A percentile compares a stretch with the other conserved stretches of the same genome.
phyloP scores from a whole-genome alignment of 2,888 invertebrate genomes.

The Tubiluchus corallicola region DNA sequence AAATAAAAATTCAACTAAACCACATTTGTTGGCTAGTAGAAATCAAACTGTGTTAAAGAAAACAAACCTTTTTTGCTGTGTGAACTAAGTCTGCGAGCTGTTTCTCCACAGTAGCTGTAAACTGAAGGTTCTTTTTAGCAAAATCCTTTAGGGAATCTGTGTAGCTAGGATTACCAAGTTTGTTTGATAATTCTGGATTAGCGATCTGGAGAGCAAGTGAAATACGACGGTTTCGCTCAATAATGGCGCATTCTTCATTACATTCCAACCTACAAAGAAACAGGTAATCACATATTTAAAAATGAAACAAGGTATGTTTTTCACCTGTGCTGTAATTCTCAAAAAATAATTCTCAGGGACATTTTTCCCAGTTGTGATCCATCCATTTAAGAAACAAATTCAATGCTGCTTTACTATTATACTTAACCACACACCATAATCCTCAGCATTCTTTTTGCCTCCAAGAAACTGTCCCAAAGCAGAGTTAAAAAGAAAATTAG shows the following conservation, averaged over 20 bases:
- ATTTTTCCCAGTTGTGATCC: too few relatives aligned
- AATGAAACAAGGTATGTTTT: too few relatives aligned
- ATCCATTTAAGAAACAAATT: too few relatives aligned
- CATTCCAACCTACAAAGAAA: conserved; percentile 52
- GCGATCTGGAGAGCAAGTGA: conserved; percentile 80
- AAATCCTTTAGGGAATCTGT: conserved; percentile 63
- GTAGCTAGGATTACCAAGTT: conserved; percentile 56
- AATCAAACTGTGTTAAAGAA: too few relatives aligned
- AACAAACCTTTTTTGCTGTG: conserved; percentile 54
- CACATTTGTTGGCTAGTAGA: too few relatives aligned
- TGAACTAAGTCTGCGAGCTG: conserved; percentile 65
- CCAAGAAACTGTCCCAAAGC: too few relatives aligned
- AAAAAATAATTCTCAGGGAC: too few relatives aligned
- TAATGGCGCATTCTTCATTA: conserved; percentile 68
- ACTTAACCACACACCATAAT: not conserved
- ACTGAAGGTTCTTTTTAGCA: conserved; percentile 56
- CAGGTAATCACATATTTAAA: conserved; percentile 7
- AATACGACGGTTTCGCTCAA: conserved; percentile 68
- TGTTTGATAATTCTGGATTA: conserved; percentile 55
- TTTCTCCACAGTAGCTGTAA: conserved; percentile 65
- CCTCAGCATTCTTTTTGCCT: not conserved
- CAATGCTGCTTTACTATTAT: too few relatives aligned
- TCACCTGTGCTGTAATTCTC: too few relatives aligned
- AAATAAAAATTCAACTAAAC: too few relatives aligned
- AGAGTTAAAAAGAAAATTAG: too few relatives aligned